Conservation (phyloP, 2,113 vertebrate genomes). For the Cyanoliseus patagonus region DNA sequence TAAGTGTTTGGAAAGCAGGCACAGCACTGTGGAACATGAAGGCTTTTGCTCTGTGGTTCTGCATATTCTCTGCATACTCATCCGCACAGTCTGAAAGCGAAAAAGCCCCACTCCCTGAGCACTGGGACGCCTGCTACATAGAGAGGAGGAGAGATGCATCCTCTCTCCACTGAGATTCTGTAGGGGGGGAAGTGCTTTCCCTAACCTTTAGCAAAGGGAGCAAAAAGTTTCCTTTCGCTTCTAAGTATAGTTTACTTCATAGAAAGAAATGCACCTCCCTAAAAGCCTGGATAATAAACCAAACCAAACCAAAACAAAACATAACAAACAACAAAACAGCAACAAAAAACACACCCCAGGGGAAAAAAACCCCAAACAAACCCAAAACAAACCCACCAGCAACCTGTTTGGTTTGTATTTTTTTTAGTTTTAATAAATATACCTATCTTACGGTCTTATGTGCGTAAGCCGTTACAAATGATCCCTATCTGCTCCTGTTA, state of each 20-base stretch:
- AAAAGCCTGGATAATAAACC: neutral
- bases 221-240: neutral
- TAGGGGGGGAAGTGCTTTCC: neutral
- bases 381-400: neutral
- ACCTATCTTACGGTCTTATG: neutral
- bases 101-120: neutral
- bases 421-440: neutral
- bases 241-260: neutral
- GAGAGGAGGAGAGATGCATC: neutral
- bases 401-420: neutral
- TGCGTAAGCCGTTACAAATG: neutral
- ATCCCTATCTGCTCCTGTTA: constrained; percentile 10
- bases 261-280: neutral
- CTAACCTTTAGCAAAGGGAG: neutral
- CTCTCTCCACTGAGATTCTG: neutral
- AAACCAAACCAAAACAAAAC: neutral
- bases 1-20: neutral
- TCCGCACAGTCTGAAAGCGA: neutral
- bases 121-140: neutral
- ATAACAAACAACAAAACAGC: neutral
- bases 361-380: fast-evolving
- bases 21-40: neutral
- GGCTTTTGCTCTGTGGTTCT: neutral
- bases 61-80: fast-evolving
- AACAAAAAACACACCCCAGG: neutral